Evolutionary conservation across 2,113 vertebrate species (phyloP).

Genomic region (Elephas maximus): DNA sequence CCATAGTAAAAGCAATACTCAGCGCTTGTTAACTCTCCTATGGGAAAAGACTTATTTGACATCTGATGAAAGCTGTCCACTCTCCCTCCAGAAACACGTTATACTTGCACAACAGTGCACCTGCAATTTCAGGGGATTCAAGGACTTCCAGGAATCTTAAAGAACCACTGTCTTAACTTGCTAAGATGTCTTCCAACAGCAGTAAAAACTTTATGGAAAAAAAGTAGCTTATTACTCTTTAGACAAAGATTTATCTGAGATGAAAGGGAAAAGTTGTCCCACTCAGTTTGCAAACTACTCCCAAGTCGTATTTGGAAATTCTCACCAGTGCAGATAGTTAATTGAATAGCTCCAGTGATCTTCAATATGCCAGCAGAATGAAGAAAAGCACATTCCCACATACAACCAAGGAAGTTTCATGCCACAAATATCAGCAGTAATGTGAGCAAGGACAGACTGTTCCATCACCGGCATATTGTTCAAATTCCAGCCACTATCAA

Average conservation of each 20-base stretch:
- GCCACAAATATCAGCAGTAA: slow-evolving; percentile 98
- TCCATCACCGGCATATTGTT: slow-evolving; percentile 99
- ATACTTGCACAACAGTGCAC: not conserved
- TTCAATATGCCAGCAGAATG: slow-evolving; percentile 99
- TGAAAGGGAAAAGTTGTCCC: not conserved
- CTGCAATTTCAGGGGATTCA: not conserved
- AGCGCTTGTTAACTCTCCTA: not conserved
- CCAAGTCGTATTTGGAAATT: not conserved
- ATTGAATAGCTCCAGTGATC: slow-evolving; percentile 99
- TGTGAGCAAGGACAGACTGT: slow-evolving; percentile 97
- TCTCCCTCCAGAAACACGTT: not conserved
- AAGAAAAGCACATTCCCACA: slow-evolving; percentile 99
- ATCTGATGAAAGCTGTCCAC: not conserved
- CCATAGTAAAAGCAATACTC: not conserved
- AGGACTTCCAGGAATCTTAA: not conserved
- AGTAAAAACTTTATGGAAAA: not conserved
- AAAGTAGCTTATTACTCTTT: not conserved
- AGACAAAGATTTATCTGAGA: not conserved
- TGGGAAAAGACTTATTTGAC: not conserved
- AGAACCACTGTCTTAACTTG: not conserved
- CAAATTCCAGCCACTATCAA: slow-evolving; percentile 98
- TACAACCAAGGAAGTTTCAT: slow-evolving; percentile 99
- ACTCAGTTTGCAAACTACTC: not conserved
- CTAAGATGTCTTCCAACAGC: not conserved
- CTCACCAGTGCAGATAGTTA: slow-evolving; percentile 99